Base-by-base conservation (phyloP, 2,113 vertebrate genomes). In the Telmatochromis brachygnathus region DNA sequence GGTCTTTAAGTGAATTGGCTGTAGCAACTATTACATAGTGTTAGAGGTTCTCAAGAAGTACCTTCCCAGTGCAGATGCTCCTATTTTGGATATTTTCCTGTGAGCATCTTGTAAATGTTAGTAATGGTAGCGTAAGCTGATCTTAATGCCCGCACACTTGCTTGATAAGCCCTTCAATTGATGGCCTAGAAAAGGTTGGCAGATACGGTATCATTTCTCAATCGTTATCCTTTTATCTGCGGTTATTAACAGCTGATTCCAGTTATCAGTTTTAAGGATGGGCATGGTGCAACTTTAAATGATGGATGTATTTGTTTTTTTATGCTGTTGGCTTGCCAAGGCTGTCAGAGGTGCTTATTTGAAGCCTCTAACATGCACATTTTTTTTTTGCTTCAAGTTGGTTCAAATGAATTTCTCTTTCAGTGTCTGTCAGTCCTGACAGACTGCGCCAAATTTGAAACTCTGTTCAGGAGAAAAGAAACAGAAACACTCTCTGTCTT, bases 331-430 rank as follows among this genome's bases (percentile, higher is more conserved):
- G 42, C 42, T 11, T 49, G 9, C 42, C 23, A 4, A 19, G 42
- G 9, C 26, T 19, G 6, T 30, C 15, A 75, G 1, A 19, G 15
- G 70, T 75, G 70, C 9, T 77, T 47, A 47, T 3, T 47, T 75
- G 42, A 47, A 19, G 39, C 42, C 14, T 19, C 42, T 47, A 75
- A 28, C 15, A 0, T 75, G 23, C 70, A 49, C 0, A 1, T 2
- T 7, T 49, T 28, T 28, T 28, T 30, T 49, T 37, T 19, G 7
- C 23, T 49, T 49, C 10, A 49, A 30, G 70, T 7, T 49, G 23
- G 9, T 12, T 77, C 19, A 77, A 77, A 33, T 51, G 2, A 12
- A 30, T 28, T 2, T 51, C 5, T n/a, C 26, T 49, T 6, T 51
- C 45, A 7, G 3, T 51, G 73, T 51, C 45, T 8, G 10, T 8